Percentiles rank a stretch among this genome's conserved stretches.
These are phyloP conservation scores for Spilosoma lubricipeda DNA, from an alignment of 2,888 invertebrate species.

Conservation along the genomic window DNA sequence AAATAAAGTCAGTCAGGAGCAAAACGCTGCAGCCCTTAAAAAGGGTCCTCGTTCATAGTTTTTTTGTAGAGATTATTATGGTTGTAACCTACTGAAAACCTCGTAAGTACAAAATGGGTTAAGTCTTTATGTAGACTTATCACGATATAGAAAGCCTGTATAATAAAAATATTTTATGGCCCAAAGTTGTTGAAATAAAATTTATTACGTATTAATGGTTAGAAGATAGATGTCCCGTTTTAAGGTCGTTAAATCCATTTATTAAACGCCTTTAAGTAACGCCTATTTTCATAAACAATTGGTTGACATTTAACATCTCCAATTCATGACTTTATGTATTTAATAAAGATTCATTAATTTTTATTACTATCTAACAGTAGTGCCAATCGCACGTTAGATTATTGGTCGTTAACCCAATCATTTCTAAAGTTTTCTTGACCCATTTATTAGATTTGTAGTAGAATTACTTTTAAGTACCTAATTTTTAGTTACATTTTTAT, in stretches of 20 bases:
- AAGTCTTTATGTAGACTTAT: no score
- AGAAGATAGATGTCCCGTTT: neutral
- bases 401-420: conserved; percentile 3
- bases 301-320: conserved; percentile 10
- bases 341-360: conserved; percentile 23
- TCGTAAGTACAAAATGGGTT: no score
- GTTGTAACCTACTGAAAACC: no score
- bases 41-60: no score
- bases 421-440: conserved; percentile 6
- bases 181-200: neutral
- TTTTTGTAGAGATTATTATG: no score
- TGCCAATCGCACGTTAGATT: neutral
- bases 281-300: conserved; percentile 8
- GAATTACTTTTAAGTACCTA: neutral
- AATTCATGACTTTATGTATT: conserved; percentile 19
- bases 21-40: no score
- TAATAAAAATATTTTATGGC: no score
- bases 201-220: neutral
- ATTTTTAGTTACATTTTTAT: neutral
- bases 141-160: no score
- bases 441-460: neutral
- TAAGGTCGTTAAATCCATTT: neutral
- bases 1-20: neutral
- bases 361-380: conserved; percentile 17
- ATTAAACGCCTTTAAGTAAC: neutral